A percentile compares a stretch with the other conserved stretches of the same genome.
phyloP scores from a whole-genome alignment of 2,888 invertebrate genomes.

The Drosophila meridiana region DNA sequence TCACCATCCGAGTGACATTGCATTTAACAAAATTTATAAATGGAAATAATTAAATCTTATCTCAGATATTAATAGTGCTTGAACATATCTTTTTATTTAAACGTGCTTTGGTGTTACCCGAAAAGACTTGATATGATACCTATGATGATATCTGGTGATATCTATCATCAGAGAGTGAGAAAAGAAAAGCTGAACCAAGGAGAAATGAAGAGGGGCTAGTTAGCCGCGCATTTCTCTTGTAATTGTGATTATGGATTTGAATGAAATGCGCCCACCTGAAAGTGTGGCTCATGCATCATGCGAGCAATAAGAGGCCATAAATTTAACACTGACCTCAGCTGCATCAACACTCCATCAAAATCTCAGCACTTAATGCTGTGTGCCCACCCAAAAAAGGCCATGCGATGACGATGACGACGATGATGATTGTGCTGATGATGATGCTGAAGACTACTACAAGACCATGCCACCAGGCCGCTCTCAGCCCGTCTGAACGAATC shows the following conservation, averaged over 20 bases:
- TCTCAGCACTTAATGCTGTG: constrained; percentile 66
- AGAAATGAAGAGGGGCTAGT: constrained; percentile 18
- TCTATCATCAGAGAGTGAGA: constrained; percentile 2
- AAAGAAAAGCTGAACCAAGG: not conserved
- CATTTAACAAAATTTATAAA: not conserved
- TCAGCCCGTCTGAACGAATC: constrained; percentile 30
- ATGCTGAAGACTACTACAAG: constrained; percentile 25
- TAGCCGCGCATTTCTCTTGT: constrained; percentile 37
- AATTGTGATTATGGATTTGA: constrained; percentile 55
- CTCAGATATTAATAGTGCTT: constrained; percentile 1
- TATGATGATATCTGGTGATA: constrained; percentile 5
- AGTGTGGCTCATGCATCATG: constrained; percentile 61
- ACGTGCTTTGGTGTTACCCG: not conserved
- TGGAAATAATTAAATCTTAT: constrained; percentile 7
- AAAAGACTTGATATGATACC: constrained; percentile 2
- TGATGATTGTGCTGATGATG: constrained; percentile 19
- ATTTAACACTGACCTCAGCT: constrained; percentile 64
- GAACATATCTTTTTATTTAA: not conserved
- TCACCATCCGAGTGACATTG: not conserved
- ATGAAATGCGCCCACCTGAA: constrained; percentile 66
- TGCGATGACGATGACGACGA: constrained; percentile 31
- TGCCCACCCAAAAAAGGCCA: constrained; percentile 77
- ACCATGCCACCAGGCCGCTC: constrained; percentile 19
- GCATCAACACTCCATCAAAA: constrained; percentile 76
- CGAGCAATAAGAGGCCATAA: constrained; percentile 54